Evolutionary conservation across 1,140 invertebrate species (phyloP), one percentile per base, ranked within the genome.

Genomic region (Drosophila neocordata): DNA sequence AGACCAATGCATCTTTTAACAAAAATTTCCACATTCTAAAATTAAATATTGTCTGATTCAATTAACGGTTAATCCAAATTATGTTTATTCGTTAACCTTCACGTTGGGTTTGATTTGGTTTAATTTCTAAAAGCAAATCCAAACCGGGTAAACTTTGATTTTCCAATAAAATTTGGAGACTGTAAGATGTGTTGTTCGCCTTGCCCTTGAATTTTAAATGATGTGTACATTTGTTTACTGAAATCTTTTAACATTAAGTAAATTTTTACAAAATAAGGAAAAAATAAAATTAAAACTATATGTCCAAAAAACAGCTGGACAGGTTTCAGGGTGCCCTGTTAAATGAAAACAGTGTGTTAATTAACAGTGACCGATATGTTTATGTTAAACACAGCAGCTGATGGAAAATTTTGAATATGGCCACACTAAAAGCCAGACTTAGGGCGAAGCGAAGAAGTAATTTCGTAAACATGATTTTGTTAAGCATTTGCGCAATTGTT

Each of bases 1-100:
- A 89, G 79, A 44, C 62, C 72, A 78, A 38, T 62, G 84, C 79
- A 57, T 89, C 76, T 60, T 77, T 68, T 44, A 88, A n/a, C 56
- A 69, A 48, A 63, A 88, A 83, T 62, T 70, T 89, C 31, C 83
- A 89, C 83, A 88, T 88, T 69, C 41, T 88, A 77, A 18, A 55
- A 34, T 34, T 13, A 1, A 9, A 13, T 55, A 6, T 55, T 52
- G 51, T 52, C 22, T 52, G 5, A 7, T 15, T 31, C 4, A 34
- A 55, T 56, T 56, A 56, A 56, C 53, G 27, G 53, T 56, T 18
- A 56, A 56, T 48, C 1, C 41, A 4, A 48, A 20, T 9, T 56
- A 18, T 11, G 13, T 34, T 34, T 5, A 27, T 56, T 56, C 53
- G 27, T 34, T 35, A 56, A 56, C 53, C 53, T 56, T 11, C 53